phyloP scores from a whole-genome alignment of 1,140 invertebrate genomes.

The Brachionus calyciflorus region DNA sequence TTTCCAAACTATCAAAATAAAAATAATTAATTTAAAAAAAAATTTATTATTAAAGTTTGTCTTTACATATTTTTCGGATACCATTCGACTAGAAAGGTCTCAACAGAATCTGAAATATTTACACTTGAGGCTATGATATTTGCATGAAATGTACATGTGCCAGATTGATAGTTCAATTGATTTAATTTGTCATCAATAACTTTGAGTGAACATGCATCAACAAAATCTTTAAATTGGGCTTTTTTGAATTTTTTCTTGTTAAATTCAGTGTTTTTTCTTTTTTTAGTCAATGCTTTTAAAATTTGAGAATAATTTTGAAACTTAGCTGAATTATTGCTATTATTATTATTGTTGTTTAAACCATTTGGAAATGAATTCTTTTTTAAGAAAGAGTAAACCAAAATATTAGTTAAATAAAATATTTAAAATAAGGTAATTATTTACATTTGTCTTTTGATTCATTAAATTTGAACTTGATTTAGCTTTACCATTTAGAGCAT shows the following conservation, averaged over 20 bases:
- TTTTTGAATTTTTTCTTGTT: constrained; percentile 43
- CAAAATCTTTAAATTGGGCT: constrained; percentile 36
- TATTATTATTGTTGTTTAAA: neutral
- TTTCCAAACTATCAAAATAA: neutral
- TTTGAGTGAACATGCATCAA: constrained; percentile 11
- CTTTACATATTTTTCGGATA: constrained; percentile 10
- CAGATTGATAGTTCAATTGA: constrained; percentile 14
- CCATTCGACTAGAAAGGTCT: constrained; percentile 24
- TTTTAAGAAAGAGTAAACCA: neutral
- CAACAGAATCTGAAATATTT: neutral
- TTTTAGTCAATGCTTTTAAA: constrained; percentile 26
- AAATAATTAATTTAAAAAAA: neutral
- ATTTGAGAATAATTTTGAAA: constrained; percentile 36
- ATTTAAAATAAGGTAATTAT: neutral
- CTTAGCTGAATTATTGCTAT: neutral
- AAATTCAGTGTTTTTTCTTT: neutral
- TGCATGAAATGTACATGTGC: constrained; percentile 17
- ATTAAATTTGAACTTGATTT: constrained; percentile 15
- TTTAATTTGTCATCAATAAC: constrained; percentile 21
- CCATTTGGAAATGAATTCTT: too few species aligned
- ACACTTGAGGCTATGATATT: constrained; percentile 5
- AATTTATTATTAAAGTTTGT: neutral
- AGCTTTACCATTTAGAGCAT: neutral
- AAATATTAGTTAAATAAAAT: neutral
- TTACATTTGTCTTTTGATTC: neutral